phyloP scores from a whole-genome alignment of 2,113 vertebrate genomes.

The Eurystomus gularis region DNA sequence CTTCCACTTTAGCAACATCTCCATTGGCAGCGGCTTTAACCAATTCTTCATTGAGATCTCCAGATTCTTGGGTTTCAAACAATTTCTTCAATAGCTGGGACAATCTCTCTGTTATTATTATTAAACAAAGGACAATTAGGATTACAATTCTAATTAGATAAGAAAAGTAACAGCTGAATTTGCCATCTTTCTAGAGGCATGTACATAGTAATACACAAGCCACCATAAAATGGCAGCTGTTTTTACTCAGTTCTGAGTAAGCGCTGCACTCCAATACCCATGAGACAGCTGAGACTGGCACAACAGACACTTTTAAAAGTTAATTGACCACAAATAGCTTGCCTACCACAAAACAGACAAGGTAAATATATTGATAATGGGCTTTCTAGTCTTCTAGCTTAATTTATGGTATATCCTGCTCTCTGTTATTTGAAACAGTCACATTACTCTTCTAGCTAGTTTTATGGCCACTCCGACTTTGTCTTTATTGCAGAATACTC shows the following conservation, averaged over 20 bases:
- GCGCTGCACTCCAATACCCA: neutral
- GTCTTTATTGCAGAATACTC: neutral
- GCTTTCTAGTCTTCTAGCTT: neutral
- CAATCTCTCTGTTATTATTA: conserved; percentile 88
- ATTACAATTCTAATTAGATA: neutral
- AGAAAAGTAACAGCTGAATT: neutral
- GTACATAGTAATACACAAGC: neutral
- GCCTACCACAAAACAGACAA: neutral
- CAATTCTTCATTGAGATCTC: conserved; percentile 97
- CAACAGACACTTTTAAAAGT: neutral
- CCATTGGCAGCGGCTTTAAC: conserved; percentile 98
- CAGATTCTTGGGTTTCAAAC: conserved; percentile 98
- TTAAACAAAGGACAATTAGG: conserved; percentile 40
- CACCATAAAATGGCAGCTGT: neutral
- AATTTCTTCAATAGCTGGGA: conserved; percentile 97
- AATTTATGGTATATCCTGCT: neutral
- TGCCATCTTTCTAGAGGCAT: neutral
- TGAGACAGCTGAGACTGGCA: neutral
- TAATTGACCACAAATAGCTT: neutral
- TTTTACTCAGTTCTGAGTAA: neutral
- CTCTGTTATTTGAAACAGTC: neutral
- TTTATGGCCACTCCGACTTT: neutral
- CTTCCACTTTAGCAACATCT: conserved; percentile 97
- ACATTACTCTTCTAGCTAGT: neutral
- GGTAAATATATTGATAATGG: neutral